phyloP scores from a whole-genome alignment of 64 coral and sea anemone species.

The Montipora cactus region DNA sequence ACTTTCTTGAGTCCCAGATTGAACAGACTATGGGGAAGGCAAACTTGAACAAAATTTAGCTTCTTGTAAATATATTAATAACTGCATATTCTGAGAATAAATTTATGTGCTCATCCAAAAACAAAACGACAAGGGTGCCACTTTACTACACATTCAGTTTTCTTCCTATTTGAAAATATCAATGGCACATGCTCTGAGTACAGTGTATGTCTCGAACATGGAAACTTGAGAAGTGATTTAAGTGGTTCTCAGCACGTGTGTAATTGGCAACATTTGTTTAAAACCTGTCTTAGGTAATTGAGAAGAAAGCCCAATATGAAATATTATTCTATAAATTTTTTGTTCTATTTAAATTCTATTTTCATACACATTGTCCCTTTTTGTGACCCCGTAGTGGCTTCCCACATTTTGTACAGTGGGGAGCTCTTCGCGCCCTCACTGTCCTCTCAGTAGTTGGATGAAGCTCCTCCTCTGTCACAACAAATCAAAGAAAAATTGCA shows the following conservation, averaged over 20 bases:
- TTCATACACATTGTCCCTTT: slow-evolving; percentile 42
- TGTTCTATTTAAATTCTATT: neutral
- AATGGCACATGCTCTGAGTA: neutral
- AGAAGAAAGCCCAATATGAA: neutral
- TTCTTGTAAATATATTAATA: slow-evolving; percentile 3
- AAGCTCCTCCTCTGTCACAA: slow-evolving; percentile 10
- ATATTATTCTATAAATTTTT: neutral
- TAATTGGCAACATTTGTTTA: neutral
- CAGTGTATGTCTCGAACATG: neutral
- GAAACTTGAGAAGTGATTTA: neutral
- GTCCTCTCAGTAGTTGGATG: neutral
- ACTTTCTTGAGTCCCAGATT: neutral
- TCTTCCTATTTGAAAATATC: neutral
- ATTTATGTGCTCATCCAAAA: neutral
- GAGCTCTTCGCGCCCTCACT: slow-evolving; percentile 11
- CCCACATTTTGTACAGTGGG: slow-evolving; percentile 36
- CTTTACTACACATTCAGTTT: neutral
- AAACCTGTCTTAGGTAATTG: neutral
- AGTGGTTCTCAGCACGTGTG: neutral
- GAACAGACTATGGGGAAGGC: neutral
- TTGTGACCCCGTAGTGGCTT: slow-evolving; percentile 34
- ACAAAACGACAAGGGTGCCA: neutral
- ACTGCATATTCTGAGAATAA: neutral
- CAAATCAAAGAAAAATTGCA: slow-evolving; percentile 49
- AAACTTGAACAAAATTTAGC: neutral